These are phyloP conservation scores for Hypotaenidia philippensis DNA, from an alignment of 2,797 vertebrate genomes.

Conservation along the genomic window DNA sequence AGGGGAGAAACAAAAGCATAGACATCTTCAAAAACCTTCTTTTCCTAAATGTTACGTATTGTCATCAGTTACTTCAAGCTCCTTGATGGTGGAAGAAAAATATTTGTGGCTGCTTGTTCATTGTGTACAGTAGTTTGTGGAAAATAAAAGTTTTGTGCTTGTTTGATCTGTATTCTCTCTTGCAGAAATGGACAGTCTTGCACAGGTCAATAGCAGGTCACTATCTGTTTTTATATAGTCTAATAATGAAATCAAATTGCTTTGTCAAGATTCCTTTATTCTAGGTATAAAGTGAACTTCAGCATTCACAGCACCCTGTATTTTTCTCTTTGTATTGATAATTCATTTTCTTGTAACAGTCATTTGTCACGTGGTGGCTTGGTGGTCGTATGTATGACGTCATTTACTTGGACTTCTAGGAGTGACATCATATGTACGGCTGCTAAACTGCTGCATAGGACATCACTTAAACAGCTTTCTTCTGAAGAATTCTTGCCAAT, in stretches of 20 bases:
- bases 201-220: background rate
- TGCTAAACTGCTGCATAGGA: conserved; percentile 95
- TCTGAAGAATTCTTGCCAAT: conserved; percentile 37
- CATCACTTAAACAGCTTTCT: conserved; percentile 76
- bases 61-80: background rate
- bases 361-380: conserved; percentile 90
- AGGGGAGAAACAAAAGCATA: background rate
- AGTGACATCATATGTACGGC: conserved; percentile 99
- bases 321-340: background rate
- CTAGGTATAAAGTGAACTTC: conserved; percentile 16
- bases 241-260: background rate
- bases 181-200: background rate
- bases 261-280: conserved; percentile 38
- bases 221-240: background rate
- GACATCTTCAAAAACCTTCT: background rate
- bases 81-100: background rate
- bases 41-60: background rate
- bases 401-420: conserved; percentile 95
- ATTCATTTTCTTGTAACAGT: conserved; percentile 5
- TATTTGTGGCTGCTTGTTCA: background rate
- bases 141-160: background rate
- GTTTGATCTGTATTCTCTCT: background rate
- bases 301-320: background rate
- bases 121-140: background rate
- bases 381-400: conserved; percentile 97